These are phyloP conservation scores for Drosophila lacteicornis DNA, from an alignment of 1,140 invertebrate species.

Conservation along the genomic window DNA sequence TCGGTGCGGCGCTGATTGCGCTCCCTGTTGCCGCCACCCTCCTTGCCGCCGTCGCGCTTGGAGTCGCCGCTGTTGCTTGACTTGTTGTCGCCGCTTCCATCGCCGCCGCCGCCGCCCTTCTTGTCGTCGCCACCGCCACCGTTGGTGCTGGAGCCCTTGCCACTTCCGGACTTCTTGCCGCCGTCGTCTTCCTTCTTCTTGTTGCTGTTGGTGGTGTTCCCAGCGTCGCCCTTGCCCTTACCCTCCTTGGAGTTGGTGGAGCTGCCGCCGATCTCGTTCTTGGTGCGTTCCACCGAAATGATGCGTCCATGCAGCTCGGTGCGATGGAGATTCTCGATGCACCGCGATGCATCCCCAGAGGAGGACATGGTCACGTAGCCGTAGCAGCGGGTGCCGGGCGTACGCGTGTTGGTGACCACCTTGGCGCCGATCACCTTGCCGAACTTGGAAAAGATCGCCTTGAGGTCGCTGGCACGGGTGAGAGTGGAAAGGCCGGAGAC, in stretches of 20 bases:
- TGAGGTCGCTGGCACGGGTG: constrained; percentile 96
- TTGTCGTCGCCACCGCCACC: constrained; percentile 58
- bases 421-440: constrained; percentile 98
- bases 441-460: constrained; percentile 95
- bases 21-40: constrained; percentile 50
- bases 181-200: constrained; percentile 63
- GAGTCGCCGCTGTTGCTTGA: constrained; percentile 26
- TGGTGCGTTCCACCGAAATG: constrained; percentile 95
- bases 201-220: constrained; percentile 23
- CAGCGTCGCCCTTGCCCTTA: constrained; percentile 41
- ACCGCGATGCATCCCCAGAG: constrained; percentile 94
- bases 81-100: constrained; percentile 29
- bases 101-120: constrained; percentile 44
- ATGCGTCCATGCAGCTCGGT: constrained; percentile 96
- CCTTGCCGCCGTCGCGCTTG: constrained; percentile 68
- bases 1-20: constrained; percentile 44
- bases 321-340: constrained; percentile 94
- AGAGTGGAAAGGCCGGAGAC: constrained; percentile 95
- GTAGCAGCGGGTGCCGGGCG: constrained; percentile 95
- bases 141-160: constrained; percentile 35
- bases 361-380: constrained; percentile 97
- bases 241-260: constrained; percentile 44
- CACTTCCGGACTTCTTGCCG: constrained; percentile 49
- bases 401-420: constrained; percentile 97
- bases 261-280: constrained; percentile 85